Percentiles rank a stretch among this genome's conserved stretches.
Conservation (phyloP, 2,113 vertebrate species). For the Chitala chitala region DNA sequence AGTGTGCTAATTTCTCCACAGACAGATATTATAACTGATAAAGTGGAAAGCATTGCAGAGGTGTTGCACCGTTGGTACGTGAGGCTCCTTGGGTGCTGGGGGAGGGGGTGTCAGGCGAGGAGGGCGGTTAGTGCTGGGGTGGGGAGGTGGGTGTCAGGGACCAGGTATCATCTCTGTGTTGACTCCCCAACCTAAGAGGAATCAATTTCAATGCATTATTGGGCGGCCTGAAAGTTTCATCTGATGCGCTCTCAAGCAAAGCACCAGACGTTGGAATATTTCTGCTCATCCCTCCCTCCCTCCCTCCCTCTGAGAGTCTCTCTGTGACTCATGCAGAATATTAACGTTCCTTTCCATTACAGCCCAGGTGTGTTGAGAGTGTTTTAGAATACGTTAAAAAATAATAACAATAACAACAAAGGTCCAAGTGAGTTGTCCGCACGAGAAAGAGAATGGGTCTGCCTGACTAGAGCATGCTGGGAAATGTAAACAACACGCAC, state of each 20-base stretch:
- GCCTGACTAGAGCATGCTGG: not conserved
- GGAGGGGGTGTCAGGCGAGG: not conserved
- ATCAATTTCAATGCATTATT: conserved; percentile 2
- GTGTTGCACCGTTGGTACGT: not conserved
- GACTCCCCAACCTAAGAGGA: not conserved
- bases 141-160: too few species aligned
- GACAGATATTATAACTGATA: not conserved
- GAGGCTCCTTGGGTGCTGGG: not conserved
- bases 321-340: not conserved
- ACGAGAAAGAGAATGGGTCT: not conserved
- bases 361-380: not conserved
- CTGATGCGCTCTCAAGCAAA: conserved; percentile 8
- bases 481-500: not conserved
- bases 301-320: not conserved
- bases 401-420: too few species aligned
- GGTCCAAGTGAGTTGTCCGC: too few species aligned
- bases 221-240: not conserved
- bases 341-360: not conserved
- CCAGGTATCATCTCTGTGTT: not conserved
- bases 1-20: not conserved
- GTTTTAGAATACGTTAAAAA: too few species aligned
- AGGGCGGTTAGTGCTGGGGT: not conserved
- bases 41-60: not conserved
- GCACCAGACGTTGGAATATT: not conserved
- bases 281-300: not conserved